phyloP scores from a whole-genome alignment of 2,113 vertebrate genomes.

The Brachyhypopomus occidentalis region DNA sequence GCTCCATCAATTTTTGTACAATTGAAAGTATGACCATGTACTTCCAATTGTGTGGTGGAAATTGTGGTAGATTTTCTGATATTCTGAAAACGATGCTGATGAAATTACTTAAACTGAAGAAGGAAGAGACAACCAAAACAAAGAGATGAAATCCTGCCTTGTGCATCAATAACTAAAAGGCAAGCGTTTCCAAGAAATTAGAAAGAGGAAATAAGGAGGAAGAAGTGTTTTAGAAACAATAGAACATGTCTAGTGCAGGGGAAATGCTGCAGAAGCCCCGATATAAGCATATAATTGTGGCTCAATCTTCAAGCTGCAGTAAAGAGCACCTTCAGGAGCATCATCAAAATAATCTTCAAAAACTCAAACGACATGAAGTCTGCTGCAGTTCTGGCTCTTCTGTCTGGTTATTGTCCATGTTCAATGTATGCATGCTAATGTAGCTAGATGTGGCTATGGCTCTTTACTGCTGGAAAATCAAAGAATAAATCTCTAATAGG shows the following conservation, averaged over 20 bases:
- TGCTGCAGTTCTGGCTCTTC: conserved; percentile 19
- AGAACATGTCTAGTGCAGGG: no score
- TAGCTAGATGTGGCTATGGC: neutral
- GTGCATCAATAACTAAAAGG: neutral
- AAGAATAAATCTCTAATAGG: neutral
- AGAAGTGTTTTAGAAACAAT: neutral
- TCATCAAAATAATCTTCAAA: neutral
- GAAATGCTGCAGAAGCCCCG: neutral
- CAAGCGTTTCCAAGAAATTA: conserved; percentile 25
- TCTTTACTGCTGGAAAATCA: neutral
- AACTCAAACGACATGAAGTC: conserved; percentile 33
- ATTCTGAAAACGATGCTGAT: neutral
- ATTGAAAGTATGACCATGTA: neutral
- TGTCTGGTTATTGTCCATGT: neutral
- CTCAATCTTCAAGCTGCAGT: neutral
- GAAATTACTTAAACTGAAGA: neutral
- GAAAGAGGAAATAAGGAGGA: neutral
- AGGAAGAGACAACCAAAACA: neutral
- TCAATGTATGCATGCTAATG: neutral
- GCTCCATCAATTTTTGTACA: neutral
- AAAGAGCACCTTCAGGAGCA: neutral
- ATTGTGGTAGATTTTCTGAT: neutral
- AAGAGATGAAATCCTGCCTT: neutral
- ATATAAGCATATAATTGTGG: neutral
- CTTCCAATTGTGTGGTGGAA: neutral